phyloP scores from a whole-genome alignment of 1,140 invertebrate genomes.

The Sminthurides bifidus region DNA sequence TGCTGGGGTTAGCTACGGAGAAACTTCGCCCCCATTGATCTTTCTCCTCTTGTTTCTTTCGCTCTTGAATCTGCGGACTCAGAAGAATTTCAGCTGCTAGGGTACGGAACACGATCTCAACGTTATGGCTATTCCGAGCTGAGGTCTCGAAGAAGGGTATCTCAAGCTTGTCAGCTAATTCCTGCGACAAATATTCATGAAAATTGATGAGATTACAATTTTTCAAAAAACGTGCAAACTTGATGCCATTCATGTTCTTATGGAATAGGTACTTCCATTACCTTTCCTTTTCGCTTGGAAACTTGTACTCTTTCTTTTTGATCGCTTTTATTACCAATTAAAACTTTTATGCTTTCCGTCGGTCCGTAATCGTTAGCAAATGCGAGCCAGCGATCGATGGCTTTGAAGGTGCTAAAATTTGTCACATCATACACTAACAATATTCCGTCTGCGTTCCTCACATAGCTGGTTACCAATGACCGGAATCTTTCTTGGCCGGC shows the following conservation, averaged over 20 bases:
- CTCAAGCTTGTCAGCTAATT: slow-evolving; percentile 62
- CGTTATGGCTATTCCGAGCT: slow-evolving; percentile 71
- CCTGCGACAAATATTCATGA: neutral
- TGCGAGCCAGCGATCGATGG: slow-evolving; percentile 75
- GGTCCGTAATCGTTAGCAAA: slow-evolving; percentile 76
- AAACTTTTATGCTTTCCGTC: slow-evolving; percentile 75
- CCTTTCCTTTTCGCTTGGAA: slow-evolving; percentile 35
- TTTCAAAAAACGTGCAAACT: neutral
- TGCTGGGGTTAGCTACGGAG: too few relatives aligned
- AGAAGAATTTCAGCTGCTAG: slow-evolving; percentile 42
- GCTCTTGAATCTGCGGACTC: neutral
- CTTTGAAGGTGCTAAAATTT: slow-evolving; percentile 52
- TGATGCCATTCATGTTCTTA: neutral
- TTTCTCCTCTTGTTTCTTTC: neutral
- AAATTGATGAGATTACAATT: neutral
- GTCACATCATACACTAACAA: slow-evolving; percentile 86
- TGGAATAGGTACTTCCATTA: neutral
- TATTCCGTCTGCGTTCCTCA: slow-evolving; percentile 84
- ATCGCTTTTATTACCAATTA: slow-evolving; percentile 58
- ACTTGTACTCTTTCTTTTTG: slow-evolving; percentile 37
- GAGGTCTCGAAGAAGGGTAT: slow-evolving; percentile 79
- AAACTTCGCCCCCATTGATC: neutral
- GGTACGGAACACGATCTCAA: slow-evolving; percentile 49
- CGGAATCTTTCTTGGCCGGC: slow-evolving; percentile 76
- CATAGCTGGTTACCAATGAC: slow-evolving; percentile 86